Percentiles rank a stretch among this genome's conserved stretches.
phyloP scores from a whole-genome alignment of 2,113 vertebrate species.

The Syngnathus scovelli region DNA sequence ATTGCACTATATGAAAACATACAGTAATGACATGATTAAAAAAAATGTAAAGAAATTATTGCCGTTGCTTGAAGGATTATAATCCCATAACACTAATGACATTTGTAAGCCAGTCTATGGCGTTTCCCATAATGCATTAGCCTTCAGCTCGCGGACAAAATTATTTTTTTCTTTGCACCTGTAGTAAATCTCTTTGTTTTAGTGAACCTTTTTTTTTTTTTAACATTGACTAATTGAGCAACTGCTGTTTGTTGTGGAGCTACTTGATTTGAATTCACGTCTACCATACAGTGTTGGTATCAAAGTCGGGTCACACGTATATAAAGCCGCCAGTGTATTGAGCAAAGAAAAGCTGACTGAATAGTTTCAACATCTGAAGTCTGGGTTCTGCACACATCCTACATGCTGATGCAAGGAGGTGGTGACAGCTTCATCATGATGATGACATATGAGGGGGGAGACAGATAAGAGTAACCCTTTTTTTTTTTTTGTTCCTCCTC shows the following conservation, averaged over 20 bases:
- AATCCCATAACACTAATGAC: background rate
- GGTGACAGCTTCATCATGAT: slow-evolving; percentile 34
- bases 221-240: background rate
- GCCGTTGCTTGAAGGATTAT: background rate
- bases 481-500: slow-evolving; percentile 1
- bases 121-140: background rate
- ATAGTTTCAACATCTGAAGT: slow-evolving; percentile 1
- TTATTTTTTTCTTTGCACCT: no score
- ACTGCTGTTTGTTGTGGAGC: background rate
- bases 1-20: background rate
- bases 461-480: slow-evolving; percentile 37
- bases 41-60: background rate
- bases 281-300: background rate
- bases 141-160: background rate
- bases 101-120: background rate
- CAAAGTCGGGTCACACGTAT: background rate
- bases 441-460: slow-evolving; percentile 42
- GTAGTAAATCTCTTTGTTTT: background rate
- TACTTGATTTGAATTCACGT: background rate
- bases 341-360: background rate
- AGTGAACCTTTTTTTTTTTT: background rate
- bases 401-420: slow-evolving; percentile 28
- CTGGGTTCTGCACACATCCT: background rate
- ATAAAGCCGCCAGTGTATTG: background rate
- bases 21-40: background rate